Percentiles rank a stretch among this genome's conserved stretches.
Evolutionary conservation across 2,888 invertebrate genomes (phyloP).

Genomic region (Sphecodes monilicornis): DNA sequence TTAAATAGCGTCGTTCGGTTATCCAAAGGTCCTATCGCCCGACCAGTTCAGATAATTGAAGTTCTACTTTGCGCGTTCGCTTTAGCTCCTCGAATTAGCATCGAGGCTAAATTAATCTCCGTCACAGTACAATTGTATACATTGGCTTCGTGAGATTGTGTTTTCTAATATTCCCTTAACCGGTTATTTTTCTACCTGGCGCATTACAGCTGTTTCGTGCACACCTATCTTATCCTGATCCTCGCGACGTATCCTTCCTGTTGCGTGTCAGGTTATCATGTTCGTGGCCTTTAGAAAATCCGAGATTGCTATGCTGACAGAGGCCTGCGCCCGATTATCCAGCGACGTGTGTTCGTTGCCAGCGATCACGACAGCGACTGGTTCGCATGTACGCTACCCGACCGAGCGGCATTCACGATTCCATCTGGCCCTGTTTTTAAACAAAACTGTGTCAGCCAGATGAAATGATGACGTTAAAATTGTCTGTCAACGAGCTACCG

Average conservation of each 20-base stretch:
- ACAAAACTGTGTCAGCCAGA: slow-evolving; percentile 26
- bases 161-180: slow-evolving; percentile 27
- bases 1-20: background rate
- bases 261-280: slow-evolving; percentile 63
- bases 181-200: slow-evolving; percentile 35
- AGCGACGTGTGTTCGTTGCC: slow-evolving; percentile 37
- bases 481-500: slow-evolving; percentile 17
- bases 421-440: slow-evolving; percentile 41
- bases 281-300: slow-evolving; percentile 50
- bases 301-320: slow-evolving; percentile 58
- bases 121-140: background rate
- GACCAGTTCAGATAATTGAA: background rate
- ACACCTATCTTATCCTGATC: slow-evolving; percentile 50
- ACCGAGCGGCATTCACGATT: slow-evolving; percentile 34
- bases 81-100: slow-evolving; percentile 11
- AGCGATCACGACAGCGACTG: slow-evolving; percentile 35
- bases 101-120: slow-evolving; percentile 11
- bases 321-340: slow-evolving; percentile 53
- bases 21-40: background rate
- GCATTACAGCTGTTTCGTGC: slow-evolving; percentile 37
- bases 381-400: slow-evolving; percentile 20
- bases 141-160: background rate
- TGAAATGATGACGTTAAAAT: slow-evolving; percentile 27
- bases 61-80: slow-evolving; percentile 8
- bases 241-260: slow-evolving; percentile 60